Evolutionary conservation across 1,140 invertebrate genomes (phyloP).

Genomic region (Aphelenchoides besseyi): DNA sequence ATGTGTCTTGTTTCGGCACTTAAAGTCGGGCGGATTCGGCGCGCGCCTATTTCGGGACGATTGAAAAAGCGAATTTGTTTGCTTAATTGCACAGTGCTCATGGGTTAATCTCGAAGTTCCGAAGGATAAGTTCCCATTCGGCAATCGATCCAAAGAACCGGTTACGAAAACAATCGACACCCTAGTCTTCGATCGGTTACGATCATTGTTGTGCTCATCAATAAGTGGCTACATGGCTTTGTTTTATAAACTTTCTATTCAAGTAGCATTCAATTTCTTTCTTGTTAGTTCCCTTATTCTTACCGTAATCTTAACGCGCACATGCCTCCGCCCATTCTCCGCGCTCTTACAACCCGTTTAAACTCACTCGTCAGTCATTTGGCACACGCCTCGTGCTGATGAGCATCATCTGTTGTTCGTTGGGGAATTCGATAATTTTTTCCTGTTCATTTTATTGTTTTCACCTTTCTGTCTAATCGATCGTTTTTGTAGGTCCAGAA

Average conservation of each 20-base stretch:
- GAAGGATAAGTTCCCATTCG: no score
- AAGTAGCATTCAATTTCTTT: neutral
- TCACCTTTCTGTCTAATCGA: neutral
- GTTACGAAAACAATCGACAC: neutral
- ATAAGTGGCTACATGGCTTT: no score
- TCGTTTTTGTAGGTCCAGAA: neutral
- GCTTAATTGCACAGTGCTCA: neutral
- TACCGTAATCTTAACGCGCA: neutral
- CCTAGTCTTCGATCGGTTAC: neutral
- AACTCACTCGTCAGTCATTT: no score
- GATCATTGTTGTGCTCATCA: neutral
- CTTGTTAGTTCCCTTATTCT: neutral
- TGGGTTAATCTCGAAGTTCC: neutral
- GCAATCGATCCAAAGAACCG: neutral
- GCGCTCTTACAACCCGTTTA: no score
- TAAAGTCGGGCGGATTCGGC: neutral
- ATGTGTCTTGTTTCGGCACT: neutral
- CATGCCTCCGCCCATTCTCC: neutral
- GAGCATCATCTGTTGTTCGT: conserved; percentile 1
- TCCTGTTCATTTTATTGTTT: neutral
- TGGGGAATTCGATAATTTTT: neutral
- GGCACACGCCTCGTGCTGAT: neutral
- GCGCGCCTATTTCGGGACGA: neutral
- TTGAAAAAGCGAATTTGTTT: neutral
- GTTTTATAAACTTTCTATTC: neutral